Base-by-base conservation (phyloP, 2,797 vertebrate species). In the Telmatherina bonti region DNA sequence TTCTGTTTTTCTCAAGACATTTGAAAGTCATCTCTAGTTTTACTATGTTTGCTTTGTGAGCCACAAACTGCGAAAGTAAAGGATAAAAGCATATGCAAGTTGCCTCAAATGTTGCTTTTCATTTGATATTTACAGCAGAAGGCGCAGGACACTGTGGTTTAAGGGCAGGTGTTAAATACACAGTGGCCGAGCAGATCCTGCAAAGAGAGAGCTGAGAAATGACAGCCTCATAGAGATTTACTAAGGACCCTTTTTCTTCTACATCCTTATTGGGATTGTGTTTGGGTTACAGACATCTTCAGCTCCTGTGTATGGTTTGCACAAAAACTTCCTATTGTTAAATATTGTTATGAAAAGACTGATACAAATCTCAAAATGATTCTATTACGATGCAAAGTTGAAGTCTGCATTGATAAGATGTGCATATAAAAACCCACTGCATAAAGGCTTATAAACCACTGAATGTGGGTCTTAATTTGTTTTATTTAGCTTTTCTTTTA, bases 81-180 rank as follows among this genome's bases (percentile, higher is more conserved):
- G 76, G 62, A 71, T 27, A 72, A n/a, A 51, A 55, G 71, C 72
- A 78, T 81, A 82, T 67, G 63, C 85, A 84, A 70, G n/a, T 71
- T n/a, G 65, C 83, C 75, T 66, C 38, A 35, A 76, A 85, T 85
- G 83, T 76, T 85, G 68, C 56, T 66, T 85, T 80, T n/a, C 51
- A 58, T 77, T 76, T 74, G 52, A 63, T 61, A 36, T 70, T 49
- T 64, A 71, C 76, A 77, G 62, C 66, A 54, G 1, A 74, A 79
- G 83, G 84, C 83, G 85, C 56, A 38, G 84, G 85, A 88, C 84
- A 12, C 77, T 78, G 45, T 29, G 62, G 58, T 84, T 88, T 80
- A 74, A 87, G 79, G 84, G 74, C 11, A 57, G 74, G 69, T 75
- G 81, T 79, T 89, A 88, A 85, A 85, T 79, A 72, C 71, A 74